Conservation (phyloP, 2,888 invertebrate genomes). For the Aspidiotus rigidus region DNA sequence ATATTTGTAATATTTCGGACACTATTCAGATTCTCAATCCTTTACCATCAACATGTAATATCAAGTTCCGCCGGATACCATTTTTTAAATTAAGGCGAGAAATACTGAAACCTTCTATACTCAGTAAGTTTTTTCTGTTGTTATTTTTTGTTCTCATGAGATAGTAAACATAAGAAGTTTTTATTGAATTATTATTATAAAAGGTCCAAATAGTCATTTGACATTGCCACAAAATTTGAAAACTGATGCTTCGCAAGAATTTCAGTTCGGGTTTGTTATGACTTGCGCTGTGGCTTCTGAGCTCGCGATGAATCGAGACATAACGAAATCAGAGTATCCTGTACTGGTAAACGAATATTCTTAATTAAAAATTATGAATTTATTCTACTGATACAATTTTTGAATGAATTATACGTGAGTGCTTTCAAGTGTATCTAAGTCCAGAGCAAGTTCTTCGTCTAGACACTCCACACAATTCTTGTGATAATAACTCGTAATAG, state of each 20-base stretch:
- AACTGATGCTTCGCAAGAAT: constrained; percentile 18
- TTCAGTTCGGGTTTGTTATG: constrained; percentile 9
- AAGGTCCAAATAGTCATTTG: constrained; percentile 5
- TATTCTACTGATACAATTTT: no score
- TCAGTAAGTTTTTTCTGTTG: constrained; percentile 44
- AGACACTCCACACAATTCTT: no score
- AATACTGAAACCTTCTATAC: constrained; percentile 78
- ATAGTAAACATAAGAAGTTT: background rate
- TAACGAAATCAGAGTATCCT: constrained; percentile 54
- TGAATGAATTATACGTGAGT: no score
- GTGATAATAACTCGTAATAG: no score
- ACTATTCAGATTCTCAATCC: background rate
- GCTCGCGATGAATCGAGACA: constrained; percentile 64
- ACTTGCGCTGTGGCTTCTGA: constrained; percentile 56
- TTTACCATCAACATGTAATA: constrained; percentile 60
- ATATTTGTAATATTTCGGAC: background rate
- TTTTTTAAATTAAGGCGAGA: constrained; percentile 85
- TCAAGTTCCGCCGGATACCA: constrained; percentile 78
- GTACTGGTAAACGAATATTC: background rate
- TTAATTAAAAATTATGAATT: no score
- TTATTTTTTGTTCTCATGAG: background rate
- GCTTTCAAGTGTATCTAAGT: no score
- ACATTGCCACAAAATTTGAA: constrained; percentile 5
- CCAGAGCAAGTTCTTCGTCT: no score
- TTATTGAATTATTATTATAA: background rate